These are phyloP conservation scores for Epistrophe eligans DNA, from an alignment of 2,888 invertebrate species.

Conservation along the genomic window DNA sequence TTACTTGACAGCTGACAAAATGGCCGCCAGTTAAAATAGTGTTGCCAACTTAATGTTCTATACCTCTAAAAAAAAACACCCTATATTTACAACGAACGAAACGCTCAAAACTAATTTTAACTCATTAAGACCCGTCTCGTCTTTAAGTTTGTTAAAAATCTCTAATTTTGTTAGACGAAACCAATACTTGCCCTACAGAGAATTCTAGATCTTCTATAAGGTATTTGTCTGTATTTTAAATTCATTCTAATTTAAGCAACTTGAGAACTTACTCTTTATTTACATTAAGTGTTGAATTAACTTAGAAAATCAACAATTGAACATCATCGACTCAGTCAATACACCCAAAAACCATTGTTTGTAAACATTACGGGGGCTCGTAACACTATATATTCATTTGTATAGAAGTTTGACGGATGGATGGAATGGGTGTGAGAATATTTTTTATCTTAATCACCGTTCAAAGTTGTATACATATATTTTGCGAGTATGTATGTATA, in stretches of 20 bases:
- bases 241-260: not conserved
- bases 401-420: not conserved
- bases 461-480: not conserved
- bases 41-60: no score
- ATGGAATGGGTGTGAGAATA: not conserved
- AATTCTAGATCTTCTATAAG: not conserved
- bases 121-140: no score
- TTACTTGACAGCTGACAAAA: no score
- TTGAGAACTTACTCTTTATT: not conserved
- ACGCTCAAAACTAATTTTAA: no score
- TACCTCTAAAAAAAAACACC: no score
- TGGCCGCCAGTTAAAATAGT: no score
- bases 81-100: no score
- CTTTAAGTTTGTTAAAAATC: no score
- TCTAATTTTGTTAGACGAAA: not conserved
- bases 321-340: not conserved
- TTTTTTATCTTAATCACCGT: slow-evolving; percentile 22
- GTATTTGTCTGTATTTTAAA: not conserved
- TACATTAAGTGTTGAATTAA: not conserved
- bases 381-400: not conserved
- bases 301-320: not conserved
- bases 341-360: slow-evolving; percentile 6
- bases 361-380: slow-evolving; percentile 17
- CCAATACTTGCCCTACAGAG: not conserved
- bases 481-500: not conserved